Base-by-base conservation (phyloP, 1,140 invertebrate species). In the Diorhabda elongata region DNA sequence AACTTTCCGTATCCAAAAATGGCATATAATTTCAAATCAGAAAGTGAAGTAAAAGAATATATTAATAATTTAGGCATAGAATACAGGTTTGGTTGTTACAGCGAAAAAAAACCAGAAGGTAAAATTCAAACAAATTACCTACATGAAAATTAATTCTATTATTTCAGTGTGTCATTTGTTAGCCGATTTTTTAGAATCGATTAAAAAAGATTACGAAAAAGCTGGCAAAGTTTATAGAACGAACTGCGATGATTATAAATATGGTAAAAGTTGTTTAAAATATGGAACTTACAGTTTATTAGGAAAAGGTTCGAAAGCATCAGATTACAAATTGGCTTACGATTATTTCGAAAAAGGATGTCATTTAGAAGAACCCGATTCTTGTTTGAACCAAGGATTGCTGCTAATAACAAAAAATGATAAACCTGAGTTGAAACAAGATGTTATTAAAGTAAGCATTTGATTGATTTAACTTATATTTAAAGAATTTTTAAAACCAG, bases 51-150 rank as follows among this genome's bases (percentile, higher is more conserved):
- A 0, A 91, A 95, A 79, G 87, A 94, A 72, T 98, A 91, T 80
- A 78, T 97, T 43, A 88, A 95, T 70, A 96, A 96, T 79, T 82
- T 97, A 66, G 91, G 91, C n/a, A 92, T 91, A 8, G 95, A 98
- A 81, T 97, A 97, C 78, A 86, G 91, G 75, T 97, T 95, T 80
- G 92, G 94, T 56, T 98, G 95, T 82, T 93, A 90, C 70, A 87
- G 86, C 59, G 92, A 95, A 79, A 93, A 93, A 77, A 90, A 89
- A 73, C 85, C 91, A 8, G 91, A 94, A 84, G 91, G 92, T 92
- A 80, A 81, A 62, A 26, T 26, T 26, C 9, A 42, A 3, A 56
- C 3, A 43, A 57, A 62, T 5, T 47, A 42, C 9, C 47, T 42
- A 68, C 7, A 61, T 26, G 42, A 66, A 58, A 5, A 58, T 26